These are phyloP conservation scores for Drosophila arawakana DNA, from an alignment of 1,140 invertebrate genomes.

Conservation along the genomic window DNA sequence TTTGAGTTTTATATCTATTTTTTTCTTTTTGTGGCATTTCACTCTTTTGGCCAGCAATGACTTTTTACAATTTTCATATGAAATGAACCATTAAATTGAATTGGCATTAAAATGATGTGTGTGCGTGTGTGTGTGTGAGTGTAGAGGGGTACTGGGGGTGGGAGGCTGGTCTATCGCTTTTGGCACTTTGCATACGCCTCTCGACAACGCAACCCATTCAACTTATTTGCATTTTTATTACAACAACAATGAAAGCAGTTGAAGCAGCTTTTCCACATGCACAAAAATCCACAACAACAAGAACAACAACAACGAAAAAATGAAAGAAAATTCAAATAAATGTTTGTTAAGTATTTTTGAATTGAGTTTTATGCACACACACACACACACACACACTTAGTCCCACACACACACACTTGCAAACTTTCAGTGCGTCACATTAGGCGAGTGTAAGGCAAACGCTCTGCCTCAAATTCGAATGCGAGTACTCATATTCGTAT, in stretches of 20 bases:
- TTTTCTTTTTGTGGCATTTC: constrained; percentile 33
- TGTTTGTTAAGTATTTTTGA: constrained; percentile 83
- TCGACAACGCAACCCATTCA: constrained; percentile 65
- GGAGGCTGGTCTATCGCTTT: constrained; percentile 53
- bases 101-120: constrained; percentile 82
- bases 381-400: constrained; percentile 35
- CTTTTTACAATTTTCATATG: constrained; percentile 83
- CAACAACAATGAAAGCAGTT: constrained; percentile 69
- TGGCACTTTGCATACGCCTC: constrained; percentile 79
- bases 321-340: constrained; percentile 75
- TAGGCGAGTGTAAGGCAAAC: constrained; percentile 57
- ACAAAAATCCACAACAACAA: constrained; percentile 31
- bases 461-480: constrained; percentile 37
- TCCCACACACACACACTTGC: constrained; percentile 30
- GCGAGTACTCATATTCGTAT: background rate
- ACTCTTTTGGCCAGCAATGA: constrained; percentile 76
- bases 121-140: constrained; percentile 12
- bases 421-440: constrained; percentile 37
- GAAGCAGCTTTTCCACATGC: constrained; percentile 45
- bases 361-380: constrained; percentile 69
- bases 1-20: background rate
- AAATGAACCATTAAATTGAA: constrained; percentile 83
- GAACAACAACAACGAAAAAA: constrained; percentile 21
- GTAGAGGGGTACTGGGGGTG: background rate
- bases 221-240: constrained; percentile 83